phyloP scores from a whole-genome alignment of 2,113 vertebrate genomes.

The Sapayoa aenigma region DNA sequence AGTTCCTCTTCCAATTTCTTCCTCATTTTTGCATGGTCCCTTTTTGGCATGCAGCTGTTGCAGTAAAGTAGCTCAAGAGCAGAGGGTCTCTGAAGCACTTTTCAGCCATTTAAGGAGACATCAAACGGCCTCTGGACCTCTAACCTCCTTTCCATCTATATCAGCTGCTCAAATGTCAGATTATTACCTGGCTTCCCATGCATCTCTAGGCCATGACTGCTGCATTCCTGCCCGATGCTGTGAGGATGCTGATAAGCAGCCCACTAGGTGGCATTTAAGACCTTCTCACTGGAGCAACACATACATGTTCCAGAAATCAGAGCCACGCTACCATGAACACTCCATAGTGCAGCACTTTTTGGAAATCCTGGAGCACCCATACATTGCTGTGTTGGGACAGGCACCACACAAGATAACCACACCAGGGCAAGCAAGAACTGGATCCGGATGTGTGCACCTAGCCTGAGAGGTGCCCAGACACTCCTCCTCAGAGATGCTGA shows the following conservation, averaged over 20 bases:
- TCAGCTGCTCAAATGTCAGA: not conserved
- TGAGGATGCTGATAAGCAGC: not conserved
- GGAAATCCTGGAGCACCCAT: not conserved
- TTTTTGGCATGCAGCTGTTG: not conserved
- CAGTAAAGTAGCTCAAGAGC: not conserved
- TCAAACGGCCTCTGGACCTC: not conserved
- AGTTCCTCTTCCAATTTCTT: not conserved
- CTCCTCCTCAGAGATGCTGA: not conserved
- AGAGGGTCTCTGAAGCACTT: not conserved
- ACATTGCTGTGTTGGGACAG: not conserved
- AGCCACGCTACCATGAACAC: rapidly evolving
- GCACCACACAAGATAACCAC: not conserved
- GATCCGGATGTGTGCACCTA: not conserved
- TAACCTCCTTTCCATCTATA: not conserved
- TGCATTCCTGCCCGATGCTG: not conserved
- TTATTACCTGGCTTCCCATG: not conserved
- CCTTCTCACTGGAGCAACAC: not conserved
- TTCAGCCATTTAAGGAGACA: rapidly evolving
- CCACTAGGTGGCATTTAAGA: slow-evolving; percentile 63
- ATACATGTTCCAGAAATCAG: not conserved
- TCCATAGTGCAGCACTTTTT: not conserved
- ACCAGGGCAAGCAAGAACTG: not conserved
- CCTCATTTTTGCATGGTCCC: not conserved
- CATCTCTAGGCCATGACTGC: not conserved
- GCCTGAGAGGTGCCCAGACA: not conserved